Conservation (phyloP, 1,140 invertebrate genomes). For the Ericerus pela region DNA sequence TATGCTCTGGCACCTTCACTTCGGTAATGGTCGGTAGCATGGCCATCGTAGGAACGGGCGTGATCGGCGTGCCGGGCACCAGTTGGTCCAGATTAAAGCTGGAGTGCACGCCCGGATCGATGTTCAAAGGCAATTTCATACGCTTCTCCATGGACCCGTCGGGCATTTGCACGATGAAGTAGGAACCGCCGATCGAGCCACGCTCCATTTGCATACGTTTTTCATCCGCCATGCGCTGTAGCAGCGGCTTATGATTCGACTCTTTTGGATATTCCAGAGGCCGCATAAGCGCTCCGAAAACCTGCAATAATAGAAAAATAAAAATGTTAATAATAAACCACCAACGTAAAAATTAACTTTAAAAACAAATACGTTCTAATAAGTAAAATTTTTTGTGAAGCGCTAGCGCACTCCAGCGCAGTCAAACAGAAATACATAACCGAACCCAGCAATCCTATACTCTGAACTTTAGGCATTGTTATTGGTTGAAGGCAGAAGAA, state of each 20-base stretch:
- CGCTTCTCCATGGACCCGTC: conserved; percentile 78
- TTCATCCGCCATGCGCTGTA: conserved; percentile 82
- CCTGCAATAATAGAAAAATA: conserved; percentile 29
- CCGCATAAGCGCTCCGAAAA: conserved; percentile 87
- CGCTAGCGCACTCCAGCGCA: too few species aligned
- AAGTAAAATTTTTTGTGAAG: too few species aligned
- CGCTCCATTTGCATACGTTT: conserved; percentile 74
- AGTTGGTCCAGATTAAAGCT: conserved; percentile 72
- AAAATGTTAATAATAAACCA: not conserved
- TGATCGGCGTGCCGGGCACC: conserved; percentile 45
- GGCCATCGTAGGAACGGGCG: conserved; percentile 63
- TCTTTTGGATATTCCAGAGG: conserved; percentile 67
- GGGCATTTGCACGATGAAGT: conserved; percentile 76
- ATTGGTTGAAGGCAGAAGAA: too few species aligned
- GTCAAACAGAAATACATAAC: too few species aligned
- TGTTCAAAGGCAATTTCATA: conserved; percentile 57
- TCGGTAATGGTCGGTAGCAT: conserved; percentile 79
- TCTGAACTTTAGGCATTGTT: too few species aligned
- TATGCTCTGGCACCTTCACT: conserved; percentile 53
- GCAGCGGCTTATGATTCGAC: conserved; percentile 52
- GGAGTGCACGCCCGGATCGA: conserved; percentile 83
- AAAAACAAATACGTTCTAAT: too few species aligned
- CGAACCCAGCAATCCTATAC: too few species aligned
- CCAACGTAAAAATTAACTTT: not conserved
- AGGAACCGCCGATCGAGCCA: conserved; percentile 71